phyloP scores from a whole-genome alignment of 2,113 vertebrate genomes.

The Etia nguti region DNA sequence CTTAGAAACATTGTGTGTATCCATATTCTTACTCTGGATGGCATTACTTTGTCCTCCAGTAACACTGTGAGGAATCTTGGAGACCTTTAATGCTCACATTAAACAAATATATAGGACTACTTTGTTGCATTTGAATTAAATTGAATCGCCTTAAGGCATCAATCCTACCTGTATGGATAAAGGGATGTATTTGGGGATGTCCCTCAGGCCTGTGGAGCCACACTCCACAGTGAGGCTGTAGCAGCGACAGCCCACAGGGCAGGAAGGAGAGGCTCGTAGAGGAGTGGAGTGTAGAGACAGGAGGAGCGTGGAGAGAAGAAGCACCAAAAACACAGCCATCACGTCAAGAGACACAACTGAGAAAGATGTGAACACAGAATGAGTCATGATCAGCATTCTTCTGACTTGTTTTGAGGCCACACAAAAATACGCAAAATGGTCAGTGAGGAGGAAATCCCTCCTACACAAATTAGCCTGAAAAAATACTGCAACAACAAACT shows the following conservation, averaged over 20 bases:
- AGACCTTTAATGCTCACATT: background rate
- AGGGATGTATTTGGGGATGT: constrained; percentile 74
- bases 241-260: constrained; percentile 79
- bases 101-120: background rate
- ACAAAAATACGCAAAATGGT: background rate
- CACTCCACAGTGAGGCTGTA: constrained; percentile 90
- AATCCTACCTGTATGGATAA: constrained; percentile 74
- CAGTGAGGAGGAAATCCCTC: background rate
- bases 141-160: background rate
- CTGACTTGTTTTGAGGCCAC: background rate
- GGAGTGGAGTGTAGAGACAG: constrained; percentile 35
- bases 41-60: background rate
- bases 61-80: background rate
- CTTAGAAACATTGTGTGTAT: background rate
- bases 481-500: background rate
- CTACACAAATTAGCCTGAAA: background rate
- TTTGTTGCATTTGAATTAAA: background rate
- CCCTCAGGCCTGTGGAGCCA: constrained; percentile 77
- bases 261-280: constrained; percentile 38
- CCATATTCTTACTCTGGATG: background rate
- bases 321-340: constrained; percentile 25
- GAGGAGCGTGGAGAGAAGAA: constrained; percentile 30
- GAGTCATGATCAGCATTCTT: background rate
- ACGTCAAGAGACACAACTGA: background rate
- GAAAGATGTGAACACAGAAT: background rate